phyloP scores from a whole-genome alignment of 2,888 invertebrate genomes.

The Venusia cambrica region DNA sequence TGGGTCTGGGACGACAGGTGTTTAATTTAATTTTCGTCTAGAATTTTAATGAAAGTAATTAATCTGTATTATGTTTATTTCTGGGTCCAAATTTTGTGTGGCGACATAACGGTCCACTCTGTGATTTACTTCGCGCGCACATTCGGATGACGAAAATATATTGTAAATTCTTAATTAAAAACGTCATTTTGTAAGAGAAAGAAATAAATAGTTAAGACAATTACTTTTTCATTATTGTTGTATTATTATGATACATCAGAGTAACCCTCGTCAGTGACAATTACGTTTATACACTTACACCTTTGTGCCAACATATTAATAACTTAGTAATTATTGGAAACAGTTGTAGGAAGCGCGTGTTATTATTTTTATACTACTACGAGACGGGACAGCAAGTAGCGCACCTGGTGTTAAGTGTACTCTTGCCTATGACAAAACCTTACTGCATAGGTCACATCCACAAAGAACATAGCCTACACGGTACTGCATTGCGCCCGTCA shows the following conservation, averaged over 20 bases:
- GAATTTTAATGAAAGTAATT: constrained; percentile 32
- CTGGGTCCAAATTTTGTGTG: constrained; percentile 65
- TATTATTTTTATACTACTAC: too few species aligned
- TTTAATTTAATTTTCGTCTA: constrained; percentile 70
- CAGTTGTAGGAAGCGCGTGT: too few species aligned
- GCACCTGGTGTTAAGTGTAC: too few species aligned
- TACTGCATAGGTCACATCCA: too few species aligned
- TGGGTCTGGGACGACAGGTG: constrained; percentile 77
- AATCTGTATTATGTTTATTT: constrained; percentile 61
- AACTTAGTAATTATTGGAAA: too few species aligned
- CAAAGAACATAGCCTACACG: too few species aligned
- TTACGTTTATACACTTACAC: too few species aligned
- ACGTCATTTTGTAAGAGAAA: constrained; percentile 74
- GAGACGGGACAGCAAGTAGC: too few species aligned
- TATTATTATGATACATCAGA: constrained; percentile 46
- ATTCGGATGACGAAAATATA: constrained; percentile 50
- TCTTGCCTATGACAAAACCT: too few species aligned
- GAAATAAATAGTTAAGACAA: constrained; percentile 78
- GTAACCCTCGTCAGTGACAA: constrained; percentile 9
- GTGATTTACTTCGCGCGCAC: constrained; percentile 50
- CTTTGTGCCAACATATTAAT: too few species aligned
- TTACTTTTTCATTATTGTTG: constrained; percentile 63
- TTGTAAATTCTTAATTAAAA: constrained; percentile 69
- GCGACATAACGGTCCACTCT: constrained; percentile 50
- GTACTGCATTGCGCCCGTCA: too few species aligned